A percentile compares a stretch with the other conserved stretches of the same genome.
Evolutionary conservation across 2,888 invertebrate genomes (phyloP).

Genomic region (Tridacna gigas): DNA sequence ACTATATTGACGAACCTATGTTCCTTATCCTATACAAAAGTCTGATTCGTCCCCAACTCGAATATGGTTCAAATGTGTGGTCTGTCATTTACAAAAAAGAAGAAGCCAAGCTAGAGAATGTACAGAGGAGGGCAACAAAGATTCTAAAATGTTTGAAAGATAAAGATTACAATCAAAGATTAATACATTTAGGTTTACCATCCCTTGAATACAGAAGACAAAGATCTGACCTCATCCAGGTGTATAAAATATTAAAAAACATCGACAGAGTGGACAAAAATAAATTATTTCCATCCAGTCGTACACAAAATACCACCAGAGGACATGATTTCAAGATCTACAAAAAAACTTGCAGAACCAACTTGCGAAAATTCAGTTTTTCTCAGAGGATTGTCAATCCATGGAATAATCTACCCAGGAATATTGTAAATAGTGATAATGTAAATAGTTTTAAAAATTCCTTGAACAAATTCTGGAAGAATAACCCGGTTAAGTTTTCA

Average conservation of each 20-base stretch:
- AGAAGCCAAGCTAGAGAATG: neutral
- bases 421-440: neutral
- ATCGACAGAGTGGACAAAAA: neutral
- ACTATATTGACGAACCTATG: conserved; percentile 1
- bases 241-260: neutral
- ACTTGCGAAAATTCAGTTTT: neutral
- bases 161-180: neutral
- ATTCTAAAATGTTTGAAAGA: neutral
- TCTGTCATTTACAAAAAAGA: neutral
- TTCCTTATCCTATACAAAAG: neutral
- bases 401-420: neutral
- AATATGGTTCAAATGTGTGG: neutral
- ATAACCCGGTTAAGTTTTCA: neutral
- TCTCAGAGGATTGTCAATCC: neutral
- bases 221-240: neutral
- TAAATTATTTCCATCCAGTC: neutral
- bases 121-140: conserved; percentile 1
- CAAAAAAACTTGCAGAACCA: neutral
- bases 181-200: neutral
- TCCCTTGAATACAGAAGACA: neutral
- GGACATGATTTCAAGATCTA: neutral
- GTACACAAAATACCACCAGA: neutral
- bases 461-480: neutral
- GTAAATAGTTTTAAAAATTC: conserved; percentile 10
- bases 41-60: neutral